Conservation (phyloP, 2,797 vertebrate genomes). For the Hemitrygon akajei region DNA sequence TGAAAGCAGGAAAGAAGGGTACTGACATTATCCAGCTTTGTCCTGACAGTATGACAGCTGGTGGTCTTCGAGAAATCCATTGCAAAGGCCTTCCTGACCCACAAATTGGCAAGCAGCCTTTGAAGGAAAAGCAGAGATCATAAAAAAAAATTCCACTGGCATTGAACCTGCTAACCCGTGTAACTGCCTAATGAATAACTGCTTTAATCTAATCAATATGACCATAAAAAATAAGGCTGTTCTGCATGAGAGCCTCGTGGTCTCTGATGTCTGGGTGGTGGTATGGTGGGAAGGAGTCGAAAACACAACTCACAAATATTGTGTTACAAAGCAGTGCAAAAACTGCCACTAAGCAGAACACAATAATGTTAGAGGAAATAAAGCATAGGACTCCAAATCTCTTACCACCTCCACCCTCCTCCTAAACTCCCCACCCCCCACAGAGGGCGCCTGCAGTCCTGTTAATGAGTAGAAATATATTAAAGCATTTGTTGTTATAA, state of each 20-base stretch:
- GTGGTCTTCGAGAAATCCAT: not conserved
- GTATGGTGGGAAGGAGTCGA: not conserved
- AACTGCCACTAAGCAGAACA: not conserved
- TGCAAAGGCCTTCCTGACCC: not conserved
- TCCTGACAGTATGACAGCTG: not conserved
- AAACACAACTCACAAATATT: not conserved
- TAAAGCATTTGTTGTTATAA: conserved; percentile 30
- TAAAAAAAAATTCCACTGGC: conserved; percentile 19
- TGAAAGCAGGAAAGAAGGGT: too few relatives aligned
- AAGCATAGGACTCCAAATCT: not conserved
- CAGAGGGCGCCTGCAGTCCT: conserved; percentile 5
- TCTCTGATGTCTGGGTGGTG: not conserved
- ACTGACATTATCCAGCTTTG: not conserved
- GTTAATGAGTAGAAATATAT: conserved; percentile 33
- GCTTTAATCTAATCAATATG: conserved; percentile 10
- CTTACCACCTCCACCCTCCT: not conserved
- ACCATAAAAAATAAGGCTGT: conserved; percentile 2
- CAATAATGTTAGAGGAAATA: not conserved
- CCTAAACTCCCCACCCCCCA: not conserved
- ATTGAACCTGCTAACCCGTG: conserved; percentile 16
- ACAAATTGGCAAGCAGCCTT: not conserved
- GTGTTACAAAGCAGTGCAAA: not conserved
- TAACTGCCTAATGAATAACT: conserved; percentile 21
- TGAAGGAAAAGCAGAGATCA: not conserved
- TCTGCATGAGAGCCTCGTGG: not conserved